Base-by-base conservation (phyloP, 1,140 invertebrate species). In the Psilanteris sp. region DNA sequence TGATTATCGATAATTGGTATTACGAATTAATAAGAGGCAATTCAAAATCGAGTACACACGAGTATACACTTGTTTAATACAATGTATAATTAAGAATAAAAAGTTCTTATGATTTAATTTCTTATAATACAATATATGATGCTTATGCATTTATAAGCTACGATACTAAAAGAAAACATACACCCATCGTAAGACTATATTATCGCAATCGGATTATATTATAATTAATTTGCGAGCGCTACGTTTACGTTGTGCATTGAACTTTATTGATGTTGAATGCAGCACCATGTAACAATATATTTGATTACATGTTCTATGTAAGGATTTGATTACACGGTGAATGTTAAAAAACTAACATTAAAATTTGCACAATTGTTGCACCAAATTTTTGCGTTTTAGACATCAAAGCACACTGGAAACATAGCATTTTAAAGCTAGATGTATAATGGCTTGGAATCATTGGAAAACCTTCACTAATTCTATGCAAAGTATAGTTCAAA, bases 401-500 rank as follows among this genome's bases (percentile, higher is more conserved):
- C 61, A 79, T 71, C 79, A 20, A 74, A 80, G 76, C 75, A 83
- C 77, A 80, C 81, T 77, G 70, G 74, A 83, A 84, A 82, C 78
- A 81, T 82, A 83, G 71, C 76, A 50, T 26, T 41, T 55, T 14
- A 70, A 83, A 80, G 61, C 80, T 82, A 83, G 82, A 50, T 79
- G 81, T 81, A 82, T 80, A 77, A 82, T 83, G 67, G n/a, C n/a
- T n/a, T 5, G 18, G 50, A 79, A 81, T 81, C 80, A 80, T 85
- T 84, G 91, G 92, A 93, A 93, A 93, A 93, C 92, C 73, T 93
- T 91, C 93, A 94, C 92, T 93, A 94, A 92, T 93, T 94, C 92
- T 93, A 94, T 94, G 93, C 93, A 94, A 94, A 94, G 93, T 94
- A 94, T 94, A 94, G 93, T 91, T 93, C 92, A 92, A 93, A 93